Conservation (phyloP, 2,113 vertebrate genomes). For the Pluvianellus socialis region DNA sequence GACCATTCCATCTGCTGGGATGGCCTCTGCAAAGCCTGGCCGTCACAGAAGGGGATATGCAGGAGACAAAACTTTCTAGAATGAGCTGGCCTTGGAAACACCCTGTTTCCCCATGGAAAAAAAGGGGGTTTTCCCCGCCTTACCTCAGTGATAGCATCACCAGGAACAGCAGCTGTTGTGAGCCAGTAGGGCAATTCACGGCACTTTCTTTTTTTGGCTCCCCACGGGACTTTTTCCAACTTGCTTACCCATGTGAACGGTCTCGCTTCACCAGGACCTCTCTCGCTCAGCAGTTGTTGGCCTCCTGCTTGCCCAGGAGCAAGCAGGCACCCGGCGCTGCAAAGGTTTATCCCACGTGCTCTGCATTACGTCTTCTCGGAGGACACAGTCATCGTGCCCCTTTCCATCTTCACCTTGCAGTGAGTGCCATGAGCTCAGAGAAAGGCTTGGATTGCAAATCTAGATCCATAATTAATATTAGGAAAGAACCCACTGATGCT, state of each 20-base stretch:
- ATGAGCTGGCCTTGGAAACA: neutral
- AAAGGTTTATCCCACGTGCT: neutral
- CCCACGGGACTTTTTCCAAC: rapidly evolving
- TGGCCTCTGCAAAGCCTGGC: neutral
- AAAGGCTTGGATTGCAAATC: neutral
- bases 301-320: neutral
- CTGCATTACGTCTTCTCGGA: neutral
- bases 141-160: neutral
- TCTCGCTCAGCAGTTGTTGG: neutral
- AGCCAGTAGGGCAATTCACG: neutral
- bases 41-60: rapidly evolving
- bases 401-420: neutral
- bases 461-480: too few relatives aligned
- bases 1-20: neutral
- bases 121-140: neutral
- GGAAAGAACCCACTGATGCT: neutral
- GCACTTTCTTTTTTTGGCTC: neutral
- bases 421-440: neutral
- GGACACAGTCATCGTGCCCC: too few relatives aligned
- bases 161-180: neutral
- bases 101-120: neutral
- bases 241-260: neutral
- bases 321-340: neutral
- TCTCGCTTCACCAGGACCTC: neutral
- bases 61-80: neutral